Conservation (phyloP, 1,140 invertebrate species). For the Zaprionus ghesquierei region DNA sequence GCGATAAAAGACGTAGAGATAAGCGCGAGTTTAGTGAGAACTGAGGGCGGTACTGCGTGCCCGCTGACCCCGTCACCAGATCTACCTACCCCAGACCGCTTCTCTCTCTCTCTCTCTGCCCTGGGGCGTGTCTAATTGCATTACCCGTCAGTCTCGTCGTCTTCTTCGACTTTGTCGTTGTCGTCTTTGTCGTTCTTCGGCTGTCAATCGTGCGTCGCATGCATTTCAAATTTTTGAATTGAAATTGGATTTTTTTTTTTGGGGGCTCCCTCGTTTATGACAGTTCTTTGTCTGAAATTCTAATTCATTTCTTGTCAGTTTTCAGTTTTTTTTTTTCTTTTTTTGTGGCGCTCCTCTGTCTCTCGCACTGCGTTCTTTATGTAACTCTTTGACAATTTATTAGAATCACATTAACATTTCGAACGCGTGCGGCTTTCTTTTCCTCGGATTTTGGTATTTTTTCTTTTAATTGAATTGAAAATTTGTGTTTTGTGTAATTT, state of each 20-base stretch:
- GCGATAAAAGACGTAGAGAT: constrained; percentile 55
- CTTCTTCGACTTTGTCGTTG: not conserved
- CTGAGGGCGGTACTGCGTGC: not conserved
- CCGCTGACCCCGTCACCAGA: not conserved
- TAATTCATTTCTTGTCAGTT: constrained; percentile 48
- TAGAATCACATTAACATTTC: constrained; percentile 57
- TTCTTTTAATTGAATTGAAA: constrained; percentile 46
- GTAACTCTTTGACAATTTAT: constrained; percentile 63
- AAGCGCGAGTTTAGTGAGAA: constrained; percentile 14
- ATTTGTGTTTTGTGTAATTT: constrained; percentile 26
- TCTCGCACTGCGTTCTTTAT: constrained; percentile 17
- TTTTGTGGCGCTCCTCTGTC: constrained; percentile 34
- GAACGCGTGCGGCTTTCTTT: constrained; percentile 31
- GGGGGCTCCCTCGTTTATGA: constrained; percentile 8
- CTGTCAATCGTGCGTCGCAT: constrained; percentile 46
- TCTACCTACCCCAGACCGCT: not conserved
- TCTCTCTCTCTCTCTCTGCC: not conserved
- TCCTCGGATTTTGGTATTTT: constrained; percentile 30
- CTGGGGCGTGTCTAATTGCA: constrained; percentile 59
- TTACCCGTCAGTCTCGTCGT: constrained; percentile 29
- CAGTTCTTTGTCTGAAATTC: constrained; percentile 48
- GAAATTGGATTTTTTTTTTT: not conserved
- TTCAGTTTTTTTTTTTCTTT: not conserved
- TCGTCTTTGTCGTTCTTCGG: constrained; percentile 6
- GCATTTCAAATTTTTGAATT: constrained; percentile 34